phyloP scores from a whole-genome alignment of 1,140 invertebrate species.

The Cephus cinctus region DNA sequence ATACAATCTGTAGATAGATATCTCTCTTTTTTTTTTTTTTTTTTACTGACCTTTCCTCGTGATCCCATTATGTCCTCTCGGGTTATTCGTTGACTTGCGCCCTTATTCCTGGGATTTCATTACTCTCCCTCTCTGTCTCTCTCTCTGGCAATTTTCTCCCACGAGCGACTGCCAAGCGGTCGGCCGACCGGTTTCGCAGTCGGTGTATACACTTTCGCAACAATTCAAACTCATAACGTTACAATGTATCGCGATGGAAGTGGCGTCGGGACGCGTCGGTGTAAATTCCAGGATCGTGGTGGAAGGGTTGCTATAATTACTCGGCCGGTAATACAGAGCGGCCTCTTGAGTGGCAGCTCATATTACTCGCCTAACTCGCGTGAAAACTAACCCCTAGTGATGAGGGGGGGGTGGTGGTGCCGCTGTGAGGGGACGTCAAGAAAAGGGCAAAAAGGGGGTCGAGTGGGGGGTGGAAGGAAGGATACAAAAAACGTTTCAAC shows the following conservation, averaged over 20 bases:
- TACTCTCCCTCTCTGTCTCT: too few species aligned
- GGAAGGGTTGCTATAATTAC: conserved; percentile 44
- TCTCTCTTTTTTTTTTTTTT: too few species aligned
- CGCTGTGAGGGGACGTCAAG: conserved; percentile 3
- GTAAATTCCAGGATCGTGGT: conserved; percentile 11
- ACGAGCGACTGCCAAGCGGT: too few species aligned
- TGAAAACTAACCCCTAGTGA: conserved; percentile 49
- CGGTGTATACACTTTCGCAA: too few species aligned
- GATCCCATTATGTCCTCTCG: too few species aligned
- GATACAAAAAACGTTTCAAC: too few species aligned
- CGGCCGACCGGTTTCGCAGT: too few species aligned
- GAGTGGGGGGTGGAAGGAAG: conserved; percentile 11
- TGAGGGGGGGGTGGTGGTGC: conserved; percentile 12
- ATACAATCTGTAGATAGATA: too few species aligned
- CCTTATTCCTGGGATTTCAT: too few species aligned
- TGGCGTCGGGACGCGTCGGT: conserved; percentile 17
- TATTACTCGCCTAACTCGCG: conserved; percentile 50
- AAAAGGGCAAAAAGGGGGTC: conserved; percentile 3
- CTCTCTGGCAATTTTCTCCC: too few species aligned
- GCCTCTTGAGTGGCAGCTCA: conserved; percentile 52
- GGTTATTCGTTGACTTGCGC: too few species aligned
- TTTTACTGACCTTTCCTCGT: too few species aligned
- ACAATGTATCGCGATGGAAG: conserved; percentile 24
- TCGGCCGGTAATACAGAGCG: conserved; percentile 47
- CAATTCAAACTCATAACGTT: conserved; percentile 36